These are phyloP conservation scores for Notodonta ziczac DNA, from an alignment of 2,888 invertebrate species.

Conservation along the genomic window DNA sequence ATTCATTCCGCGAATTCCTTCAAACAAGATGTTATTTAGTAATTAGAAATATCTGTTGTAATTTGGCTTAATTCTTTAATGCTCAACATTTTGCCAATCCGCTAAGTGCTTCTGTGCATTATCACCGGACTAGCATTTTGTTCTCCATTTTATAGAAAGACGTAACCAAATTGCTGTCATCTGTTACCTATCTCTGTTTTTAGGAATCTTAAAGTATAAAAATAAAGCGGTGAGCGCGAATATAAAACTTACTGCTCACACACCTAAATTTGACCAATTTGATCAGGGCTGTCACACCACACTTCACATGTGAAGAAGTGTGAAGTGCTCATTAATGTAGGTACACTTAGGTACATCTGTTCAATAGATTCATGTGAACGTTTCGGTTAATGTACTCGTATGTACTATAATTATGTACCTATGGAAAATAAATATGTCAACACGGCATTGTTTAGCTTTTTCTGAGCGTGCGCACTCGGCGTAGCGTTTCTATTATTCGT, in stretches of 20 bases:
- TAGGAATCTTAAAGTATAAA: constrained; percentile 20
- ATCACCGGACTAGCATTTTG: constrained; percentile 14
- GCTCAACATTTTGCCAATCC: constrained; percentile 31
- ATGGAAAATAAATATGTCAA: constrained; percentile 3
- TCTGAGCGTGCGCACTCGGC: constrained; percentile 37
- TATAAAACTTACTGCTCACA: too few relatives aligned
- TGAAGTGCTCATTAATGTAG: too few relatives aligned
- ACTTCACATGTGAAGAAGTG: too few relatives aligned
- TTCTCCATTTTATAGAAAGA: constrained; percentile 11
- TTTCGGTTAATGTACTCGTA: background rate
- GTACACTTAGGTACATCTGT: too few relatives aligned
- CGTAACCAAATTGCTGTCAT: constrained; percentile 2
- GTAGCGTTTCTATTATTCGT: constrained; percentile 46
- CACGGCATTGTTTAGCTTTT: constrained; percentile 32
- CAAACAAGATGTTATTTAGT: constrained; percentile 39
- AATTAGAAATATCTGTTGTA: constrained; percentile 42
- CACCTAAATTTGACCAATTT: too few relatives aligned
- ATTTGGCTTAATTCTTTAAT: constrained; percentile 38
- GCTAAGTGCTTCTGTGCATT: constrained; percentile 32
- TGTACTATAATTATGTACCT: background rate
- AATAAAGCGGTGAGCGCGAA: too few relatives aligned
- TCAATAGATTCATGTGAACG: constrained; percentile 4
- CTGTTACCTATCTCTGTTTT: constrained; percentile 16
- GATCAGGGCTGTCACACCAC: too few relatives aligned
- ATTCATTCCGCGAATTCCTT: constrained; percentile 46